Evolutionary conservation across 2,888 invertebrate genomes (phyloP), one percentile per base, ranked within the genome.

Genomic region (Sesamia inferens): DNA sequence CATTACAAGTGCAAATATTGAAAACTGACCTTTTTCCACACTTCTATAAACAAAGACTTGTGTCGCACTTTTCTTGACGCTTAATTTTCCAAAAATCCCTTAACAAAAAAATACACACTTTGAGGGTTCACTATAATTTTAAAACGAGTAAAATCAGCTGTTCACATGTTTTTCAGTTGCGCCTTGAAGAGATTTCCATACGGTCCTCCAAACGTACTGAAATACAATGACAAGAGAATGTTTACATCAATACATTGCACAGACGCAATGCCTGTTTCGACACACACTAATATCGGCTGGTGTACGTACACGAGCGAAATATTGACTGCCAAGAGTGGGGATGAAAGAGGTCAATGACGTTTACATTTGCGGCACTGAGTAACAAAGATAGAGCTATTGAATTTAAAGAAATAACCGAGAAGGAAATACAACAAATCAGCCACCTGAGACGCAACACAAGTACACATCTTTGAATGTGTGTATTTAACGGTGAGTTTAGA

Each of bases 211-310:
- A 94, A 93, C 93, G 92, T 92, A 94, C 94, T 94, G 94, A 92
- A 95, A 94, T 88, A 89, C 90, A 93, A 92, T 93, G 93, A 93
- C 93, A 93, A 92, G 91, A 89, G 91, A 93, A 92, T 95, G 94
- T 95, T 95, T 94, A 95, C 95, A 94, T 94, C 93, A 93, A 94
- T 94, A 94, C 91, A 89, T 86, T 91, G 92, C 92, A 94, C 93
- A 92, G 91, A 83, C 92, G 92, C 87, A 90, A 81, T 81, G 89
- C 89, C 87, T 85, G 88, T 88, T 86, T 87, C 78, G 79, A 92
- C 93, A 82, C 93, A 94, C 93, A 94, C 94, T 89, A 83, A 31
- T 68, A 78, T 66, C 64, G 42, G 42, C 76, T 78, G 78, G 85
- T 84, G 59, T 86, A 76, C 69, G 75, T 82, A 82, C 80, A 79